Conservation (phyloP, 53 echinoderm and acorn worm genomes). For the Patiria pectinifera region DNA sequence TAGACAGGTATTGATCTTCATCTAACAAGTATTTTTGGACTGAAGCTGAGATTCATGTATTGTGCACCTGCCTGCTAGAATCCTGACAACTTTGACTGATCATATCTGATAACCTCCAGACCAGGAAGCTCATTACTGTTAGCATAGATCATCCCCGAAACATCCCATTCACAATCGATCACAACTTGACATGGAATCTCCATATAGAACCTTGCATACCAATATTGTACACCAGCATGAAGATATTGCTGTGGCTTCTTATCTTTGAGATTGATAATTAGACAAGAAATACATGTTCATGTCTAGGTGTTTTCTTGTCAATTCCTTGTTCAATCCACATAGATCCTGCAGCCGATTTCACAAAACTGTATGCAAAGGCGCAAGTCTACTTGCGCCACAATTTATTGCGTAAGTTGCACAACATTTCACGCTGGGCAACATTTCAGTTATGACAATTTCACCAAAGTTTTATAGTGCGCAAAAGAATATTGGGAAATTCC, state of each 20-base stretch:
- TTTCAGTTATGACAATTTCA: no score
- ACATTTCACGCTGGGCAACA: no score
- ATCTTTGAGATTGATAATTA: not conserved
- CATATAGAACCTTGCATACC: slow-evolving; percentile 29
- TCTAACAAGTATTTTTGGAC: slow-evolving; percentile 36
- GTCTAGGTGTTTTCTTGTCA: not conserved
- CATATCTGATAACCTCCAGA: slow-evolving; percentile 46
- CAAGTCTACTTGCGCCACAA: no score
- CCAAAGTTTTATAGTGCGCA: no score
- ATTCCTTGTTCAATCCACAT: no score
- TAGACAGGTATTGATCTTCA: slow-evolving; percentile 36
- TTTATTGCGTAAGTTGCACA: no score
- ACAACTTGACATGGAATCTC: slow-evolving; percentile 48
- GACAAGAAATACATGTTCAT: not conserved
- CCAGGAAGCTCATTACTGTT: slow-evolving; percentile 54
- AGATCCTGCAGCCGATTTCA: no score
- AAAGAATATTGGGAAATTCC: no score
- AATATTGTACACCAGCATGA: not conserved
- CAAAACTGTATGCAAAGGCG: no score
- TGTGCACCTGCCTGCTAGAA: slow-evolving; percentile 57
- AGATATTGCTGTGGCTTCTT: not conserved
- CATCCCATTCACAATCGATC: slow-evolving; percentile 35
- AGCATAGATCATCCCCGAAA: slow-evolving; percentile 58
- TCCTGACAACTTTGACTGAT: slow-evolving; percentile 48
- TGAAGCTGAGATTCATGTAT: slow-evolving; percentile 24